Percentiles rank a stretch among this genome's conserved stretches.
phyloP scores from a whole-genome alignment of 2,113 vertebrate genomes.

The Gambusia affinis region DNA sequence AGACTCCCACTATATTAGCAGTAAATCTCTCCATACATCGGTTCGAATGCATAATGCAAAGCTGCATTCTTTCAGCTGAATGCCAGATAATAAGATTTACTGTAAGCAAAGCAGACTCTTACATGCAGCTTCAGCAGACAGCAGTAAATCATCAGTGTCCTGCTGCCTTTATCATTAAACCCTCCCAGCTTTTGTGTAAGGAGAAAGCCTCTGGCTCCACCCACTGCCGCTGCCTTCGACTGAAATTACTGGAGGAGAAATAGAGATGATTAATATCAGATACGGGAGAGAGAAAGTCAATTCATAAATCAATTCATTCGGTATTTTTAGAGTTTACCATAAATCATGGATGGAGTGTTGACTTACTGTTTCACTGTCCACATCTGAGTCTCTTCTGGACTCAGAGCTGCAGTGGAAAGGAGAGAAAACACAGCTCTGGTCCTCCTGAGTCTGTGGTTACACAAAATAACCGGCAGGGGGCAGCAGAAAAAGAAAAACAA shows the following conservation, averaged over 20 bases:
- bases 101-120: conserved; percentile 38
- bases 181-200: conserved; percentile 19
- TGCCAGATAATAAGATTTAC: conserved; percentile 6
- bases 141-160: conserved; percentile 13
- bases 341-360: not conserved
- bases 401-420: conserved; percentile 89
- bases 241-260: conserved; percentile 58
- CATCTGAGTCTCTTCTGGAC: conserved; percentile 87
- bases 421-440: conserved; percentile 94
- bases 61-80: conserved; percentile 12
- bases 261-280: not conserved
- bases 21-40: not conserved
- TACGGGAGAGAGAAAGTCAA: not conserved
- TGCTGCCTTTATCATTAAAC: conserved; percentile 15
- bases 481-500: conserved; percentile 62
- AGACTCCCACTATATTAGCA: conserved; percentile 14
- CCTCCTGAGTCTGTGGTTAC: conserved; percentile 87
- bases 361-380: conserved; percentile 93
- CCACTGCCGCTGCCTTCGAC: conserved; percentile 7
- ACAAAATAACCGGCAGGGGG: conserved; percentile 75
- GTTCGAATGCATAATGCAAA: conserved; percentile 3
- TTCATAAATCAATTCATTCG: not conserved
- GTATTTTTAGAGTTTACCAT: not conserved
- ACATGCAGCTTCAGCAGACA: conserved; percentile 42
- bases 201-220: conserved; percentile 34